A percentile compares a stretch with the other conserved stretches of the same genome.
Conservation (phyloP, 2,888 invertebrate genomes). For the Peribatodes rhomboidaria region DNA sequence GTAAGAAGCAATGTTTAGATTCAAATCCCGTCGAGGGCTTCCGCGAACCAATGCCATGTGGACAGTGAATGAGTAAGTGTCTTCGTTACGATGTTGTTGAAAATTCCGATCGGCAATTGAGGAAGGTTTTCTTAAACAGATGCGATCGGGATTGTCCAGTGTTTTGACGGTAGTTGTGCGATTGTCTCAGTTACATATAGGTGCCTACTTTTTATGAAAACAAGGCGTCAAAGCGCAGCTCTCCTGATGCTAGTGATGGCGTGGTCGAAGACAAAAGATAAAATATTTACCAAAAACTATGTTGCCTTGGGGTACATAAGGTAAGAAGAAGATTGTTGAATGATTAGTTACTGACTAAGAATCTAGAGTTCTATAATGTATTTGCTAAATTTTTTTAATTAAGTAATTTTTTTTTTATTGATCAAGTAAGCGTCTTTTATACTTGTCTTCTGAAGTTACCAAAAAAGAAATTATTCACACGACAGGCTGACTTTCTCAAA, state of each 20-base stretch:
- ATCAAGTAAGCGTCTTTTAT: no score
- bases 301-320: no score
- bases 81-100: constrained; percentile 48
- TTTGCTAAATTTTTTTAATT: no score
- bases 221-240: not conserved
- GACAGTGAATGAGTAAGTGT: constrained; percentile 57
- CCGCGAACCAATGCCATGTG: constrained; percentile 75
- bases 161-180: constrained; percentile 22
- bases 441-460: no score
- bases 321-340: no score
- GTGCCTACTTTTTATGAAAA: not conserved
- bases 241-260: not conserved
- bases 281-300: no score
- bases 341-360: no score
- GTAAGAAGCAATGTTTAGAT: constrained; percentile 80
- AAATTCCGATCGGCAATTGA: constrained; percentile 56
- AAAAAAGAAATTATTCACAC: no score
- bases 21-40: constrained; percentile 77
- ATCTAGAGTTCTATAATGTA: no score
- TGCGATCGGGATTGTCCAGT: constrained; percentile 30
- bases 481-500: no score
- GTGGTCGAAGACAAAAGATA: not conserved
- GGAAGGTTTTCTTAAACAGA: constrained; percentile 41
- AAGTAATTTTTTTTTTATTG: no score
- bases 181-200: not conserved